phyloP scores from a whole-genome alignment of 2,113 vertebrate species.

The Bostrychus sinensis region DNA sequence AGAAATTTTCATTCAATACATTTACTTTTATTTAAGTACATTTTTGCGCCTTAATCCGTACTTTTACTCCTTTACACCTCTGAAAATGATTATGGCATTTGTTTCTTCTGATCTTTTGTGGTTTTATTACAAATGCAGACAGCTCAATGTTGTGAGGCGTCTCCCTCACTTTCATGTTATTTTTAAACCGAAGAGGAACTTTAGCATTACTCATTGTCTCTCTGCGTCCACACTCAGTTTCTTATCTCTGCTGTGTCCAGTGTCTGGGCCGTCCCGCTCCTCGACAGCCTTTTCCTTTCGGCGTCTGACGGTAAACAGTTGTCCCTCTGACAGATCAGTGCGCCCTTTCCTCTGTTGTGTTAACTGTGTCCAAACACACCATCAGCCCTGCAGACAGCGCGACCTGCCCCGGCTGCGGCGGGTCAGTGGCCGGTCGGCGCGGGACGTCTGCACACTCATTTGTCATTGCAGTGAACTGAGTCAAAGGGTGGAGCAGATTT shows the following conservation, averaged over 20 bases:
- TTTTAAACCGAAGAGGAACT: constrained; percentile 44
- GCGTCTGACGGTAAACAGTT: constrained; percentile 62
- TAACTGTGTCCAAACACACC: constrained; percentile 58
- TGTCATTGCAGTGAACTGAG: constrained; percentile 49
- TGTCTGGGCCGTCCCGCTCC: constrained; percentile 49
- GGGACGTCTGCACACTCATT: constrained; percentile 28
- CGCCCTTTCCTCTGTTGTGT: constrained; percentile 59
- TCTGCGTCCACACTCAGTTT: constrained; percentile 15
- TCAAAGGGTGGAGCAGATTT: constrained; percentile 19
- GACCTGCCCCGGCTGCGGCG: constrained; percentile 45
- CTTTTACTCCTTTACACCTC: too few species aligned
- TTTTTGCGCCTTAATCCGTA: too few species aligned
- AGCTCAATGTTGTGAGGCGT: too few species aligned
- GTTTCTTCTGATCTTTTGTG: too few species aligned
- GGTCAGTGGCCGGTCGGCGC: constrained; percentile 55
- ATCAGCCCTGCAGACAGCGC: too few species aligned
- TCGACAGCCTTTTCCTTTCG: constrained; percentile 69
- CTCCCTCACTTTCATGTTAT: constrained; percentile 27
- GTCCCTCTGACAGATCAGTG: constrained; percentile 43
- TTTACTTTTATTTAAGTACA: too few species aligned
- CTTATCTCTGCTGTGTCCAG: constrained; percentile 57
- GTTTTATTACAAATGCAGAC: too few species aligned
- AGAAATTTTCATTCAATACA: too few species aligned
- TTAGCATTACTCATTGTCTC: constrained; percentile 29
- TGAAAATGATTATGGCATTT: too few species aligned